Evolutionary conservation across 30 jellyfish, hydroid and myxozoan genomes (phyloP), one percentile per base, ranked within the genome.

Genomic region (Cassiopea andromeda): DNA sequence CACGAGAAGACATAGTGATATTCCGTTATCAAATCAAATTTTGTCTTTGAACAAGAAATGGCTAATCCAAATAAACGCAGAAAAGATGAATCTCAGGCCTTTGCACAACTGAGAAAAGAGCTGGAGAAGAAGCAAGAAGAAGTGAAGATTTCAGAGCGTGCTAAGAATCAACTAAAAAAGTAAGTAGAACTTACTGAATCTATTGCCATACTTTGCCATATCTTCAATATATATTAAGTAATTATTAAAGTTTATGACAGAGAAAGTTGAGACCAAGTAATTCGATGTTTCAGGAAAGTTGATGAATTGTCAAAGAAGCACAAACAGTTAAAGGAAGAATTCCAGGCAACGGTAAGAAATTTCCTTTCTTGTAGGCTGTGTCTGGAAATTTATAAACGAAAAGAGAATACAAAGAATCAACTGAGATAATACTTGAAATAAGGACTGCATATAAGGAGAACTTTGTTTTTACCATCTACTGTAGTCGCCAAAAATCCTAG

Each of bases 281-380:
- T 6, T 54, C 64, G 64, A 14, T 60, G 14, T 80, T 68, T 16
- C 82, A 81, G 90, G 69, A 81, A 70, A 46, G 90, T 81, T 13
- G 90, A 81, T 49, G 90, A 81, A 49, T 73, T 81, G 38, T 73
- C 80, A 60, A 81, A 81, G 81, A 81, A 67, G 50, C 78, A 81
- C 7, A 17, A 48, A 17, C 73, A 59, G 70, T 71, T 81, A 19
- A 81, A 69, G 80, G 90, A 81, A 17, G 90, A 81, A 48, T 81
- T 81, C 44, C 82, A 81, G 27, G 90, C 90, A 44, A 81, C 80
- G 74, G 90, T 81, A 70, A 67, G 86, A 48, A 13, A 54, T 54
- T 54, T 54, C 64, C 64, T 3, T 54, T 54, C 64, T 54, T 54
- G 12, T 3, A 54, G 64, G 64, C 12, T 27, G 38, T 27, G 38